These are phyloP conservation scores for Dasypogon diadema DNA, from an alignment of 2,888 invertebrate species.

Conservation along the genomic window DNA sequence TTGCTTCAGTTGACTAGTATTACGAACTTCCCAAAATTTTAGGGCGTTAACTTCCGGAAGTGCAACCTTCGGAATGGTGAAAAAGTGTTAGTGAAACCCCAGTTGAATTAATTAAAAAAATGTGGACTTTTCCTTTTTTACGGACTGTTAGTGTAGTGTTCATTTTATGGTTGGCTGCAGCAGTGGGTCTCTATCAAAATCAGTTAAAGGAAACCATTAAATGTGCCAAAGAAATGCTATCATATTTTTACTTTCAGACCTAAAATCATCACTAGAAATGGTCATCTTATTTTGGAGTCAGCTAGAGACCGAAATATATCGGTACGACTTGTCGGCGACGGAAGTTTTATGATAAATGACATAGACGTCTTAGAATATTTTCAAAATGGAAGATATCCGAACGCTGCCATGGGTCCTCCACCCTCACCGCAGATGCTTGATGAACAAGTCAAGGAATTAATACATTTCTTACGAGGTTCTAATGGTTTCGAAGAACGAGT, in stretches of 20 bases:
- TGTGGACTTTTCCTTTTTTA: too few relatives aligned
- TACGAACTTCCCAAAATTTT: too few relatives aligned
- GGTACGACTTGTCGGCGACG: slow-evolving; percentile 75
- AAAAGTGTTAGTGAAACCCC: neutral
- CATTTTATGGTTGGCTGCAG: neutral
- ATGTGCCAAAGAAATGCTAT: neutral
- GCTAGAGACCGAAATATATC: slow-evolving; percentile 83
- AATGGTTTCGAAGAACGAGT: slow-evolving; percentile 58
- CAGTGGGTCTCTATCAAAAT: neutral
- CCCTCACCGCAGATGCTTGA: neutral
- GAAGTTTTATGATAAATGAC: slow-evolving; percentile 77
- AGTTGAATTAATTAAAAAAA: too few relatives aligned
- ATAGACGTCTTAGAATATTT: slow-evolving; percentile 72
- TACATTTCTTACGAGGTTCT: slow-evolving; percentile 58
- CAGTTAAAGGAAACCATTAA: neutral
- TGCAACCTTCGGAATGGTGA: neutral
- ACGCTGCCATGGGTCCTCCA: neutral
- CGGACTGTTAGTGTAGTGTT: too few relatives aligned
- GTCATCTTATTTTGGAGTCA: slow-evolving; percentile 81
- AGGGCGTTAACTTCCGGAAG: neutral
- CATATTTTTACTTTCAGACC: slow-evolving; percentile 54
- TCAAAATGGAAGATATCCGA: neutral
- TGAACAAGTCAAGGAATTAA: slow-evolving; percentile 55
- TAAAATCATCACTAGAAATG: slow-evolving; percentile 72
- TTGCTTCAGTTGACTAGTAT: neutral